Conservation (phyloP, 2,797 vertebrate species). For the Syncerus caffer region DNA sequence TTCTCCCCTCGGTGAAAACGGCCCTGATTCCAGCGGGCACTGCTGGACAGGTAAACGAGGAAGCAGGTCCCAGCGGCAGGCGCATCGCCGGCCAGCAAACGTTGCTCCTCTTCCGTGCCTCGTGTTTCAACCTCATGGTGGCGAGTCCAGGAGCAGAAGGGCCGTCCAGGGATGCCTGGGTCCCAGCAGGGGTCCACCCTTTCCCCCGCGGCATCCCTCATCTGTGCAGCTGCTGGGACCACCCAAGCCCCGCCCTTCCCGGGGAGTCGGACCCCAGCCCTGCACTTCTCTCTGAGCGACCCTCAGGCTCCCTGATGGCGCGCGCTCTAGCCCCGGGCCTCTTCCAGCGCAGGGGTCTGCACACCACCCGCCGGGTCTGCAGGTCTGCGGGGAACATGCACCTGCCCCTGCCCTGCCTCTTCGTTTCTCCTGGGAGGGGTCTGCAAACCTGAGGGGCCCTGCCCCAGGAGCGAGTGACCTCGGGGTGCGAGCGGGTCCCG, state of each 20-base stretch:
- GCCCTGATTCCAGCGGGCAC: background rate
- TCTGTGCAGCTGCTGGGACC: background rate
- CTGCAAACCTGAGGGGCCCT: background rate
- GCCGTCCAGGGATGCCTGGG: background rate
- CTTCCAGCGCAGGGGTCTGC: background rate
- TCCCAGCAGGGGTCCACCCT: constrained; percentile 29
- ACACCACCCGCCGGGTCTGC: accelerated
- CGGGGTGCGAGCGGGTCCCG: background rate
- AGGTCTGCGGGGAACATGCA: accelerated
- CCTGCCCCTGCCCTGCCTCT: background rate
- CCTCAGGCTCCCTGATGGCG: background rate
- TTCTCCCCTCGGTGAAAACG: background rate
- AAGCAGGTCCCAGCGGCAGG: background rate
- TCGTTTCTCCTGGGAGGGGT: background rate
- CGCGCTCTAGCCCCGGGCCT: accelerated
- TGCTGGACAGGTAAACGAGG: background rate
- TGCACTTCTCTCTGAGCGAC: accelerated
- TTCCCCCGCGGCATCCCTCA: background rate
- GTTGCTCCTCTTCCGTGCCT: background rate
- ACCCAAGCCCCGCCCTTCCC: background rate
- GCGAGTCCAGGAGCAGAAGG: constrained; percentile 13
- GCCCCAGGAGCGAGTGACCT: background rate
- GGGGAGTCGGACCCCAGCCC: background rate
- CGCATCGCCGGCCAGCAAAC: accelerated
- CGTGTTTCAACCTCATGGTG: constrained; percentile 11